These are phyloP conservation scores for Thamnaconus septentrionalis DNA, from an alignment of 2,113 vertebrate species.

Conservation along the genomic window DNA sequence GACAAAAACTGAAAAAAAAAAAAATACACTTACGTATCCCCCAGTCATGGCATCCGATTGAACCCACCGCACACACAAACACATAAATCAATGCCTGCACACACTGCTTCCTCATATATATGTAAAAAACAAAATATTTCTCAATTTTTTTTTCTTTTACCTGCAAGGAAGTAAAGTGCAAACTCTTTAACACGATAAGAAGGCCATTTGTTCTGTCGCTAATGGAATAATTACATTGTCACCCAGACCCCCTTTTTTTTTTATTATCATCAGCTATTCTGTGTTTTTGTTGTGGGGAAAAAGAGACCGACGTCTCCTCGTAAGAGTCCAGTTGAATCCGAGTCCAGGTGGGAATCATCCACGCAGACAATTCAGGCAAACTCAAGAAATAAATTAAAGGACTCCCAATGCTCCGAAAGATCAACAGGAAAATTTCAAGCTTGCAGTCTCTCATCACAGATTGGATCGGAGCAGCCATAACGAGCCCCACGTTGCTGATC, in stretches of 20 bases:
- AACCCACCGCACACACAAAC: conserved; percentile 5
- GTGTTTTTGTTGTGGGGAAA: neutral
- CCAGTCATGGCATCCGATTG: conserved; percentile 2
- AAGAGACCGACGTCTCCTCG: conserved; percentile 7
- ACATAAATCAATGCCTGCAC: conserved; percentile 18
- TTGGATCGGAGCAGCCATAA: conserved; percentile 20
- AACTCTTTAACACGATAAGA: conserved; percentile 50
- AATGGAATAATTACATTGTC: neutral
- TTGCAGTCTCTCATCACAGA: conserved; percentile 13
- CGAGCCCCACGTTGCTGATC: neutral
- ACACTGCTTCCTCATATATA: conserved; percentile 10
- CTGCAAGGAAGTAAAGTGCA: conserved; percentile 68
- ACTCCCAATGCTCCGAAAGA: conserved; percentile 1
- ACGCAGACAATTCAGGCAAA: conserved; percentile 7
- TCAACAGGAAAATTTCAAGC: conserved; percentile 16
- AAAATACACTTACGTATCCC: conserved; percentile 8
- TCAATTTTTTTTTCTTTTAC: conserved; percentile 19
- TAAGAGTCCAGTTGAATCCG: neutral
- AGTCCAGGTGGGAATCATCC: conserved; percentile 9
- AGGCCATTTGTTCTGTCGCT: conserved; percentile 1
- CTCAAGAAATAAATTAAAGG: conserved; percentile 12
- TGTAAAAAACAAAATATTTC: conserved; percentile 29
- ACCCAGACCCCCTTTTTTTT: neutral
- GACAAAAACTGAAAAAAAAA: conserved; percentile 36
- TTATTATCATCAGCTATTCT: no score